Base-by-base conservation (phyloP, 2,888 invertebrate genomes). In the Sinohyriopsis cumingii region DNA sequence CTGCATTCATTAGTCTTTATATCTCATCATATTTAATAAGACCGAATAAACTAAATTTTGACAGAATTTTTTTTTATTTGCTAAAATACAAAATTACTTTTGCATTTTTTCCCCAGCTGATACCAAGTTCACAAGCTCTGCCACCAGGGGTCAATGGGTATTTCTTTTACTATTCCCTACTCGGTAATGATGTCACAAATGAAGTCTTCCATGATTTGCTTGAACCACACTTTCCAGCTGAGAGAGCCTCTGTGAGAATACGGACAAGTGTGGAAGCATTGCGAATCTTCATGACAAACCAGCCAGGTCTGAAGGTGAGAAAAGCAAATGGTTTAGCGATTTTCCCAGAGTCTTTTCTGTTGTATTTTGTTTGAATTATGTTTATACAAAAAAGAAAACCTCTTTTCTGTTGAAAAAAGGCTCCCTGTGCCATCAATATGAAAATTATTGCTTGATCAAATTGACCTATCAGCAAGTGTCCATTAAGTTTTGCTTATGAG, bases 151-250 rank as follows among this genome's bases (percentile, higher is more conserved):
- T 83, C 54, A 78, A 77, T 72, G 90, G 89, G 1, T 91, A 88
- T 73, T 90, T 88, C 81, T 91, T 91, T 79, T 90, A 89, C 80
- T 91, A 90, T 74, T 88, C 90, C 9, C 78, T 91, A 33, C 83
- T 91, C 69, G 91, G 90, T 19, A 90, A 90, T 80, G 89, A 90
- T 81, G 88, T 91, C 20, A 89, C 87, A 57, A 90, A 89, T 68
- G 90, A 91, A 68, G 79, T 80, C 7, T 91, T 91, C 79, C 73
- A 83, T 53, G 89, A 91, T 77, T 82, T 91, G n/a, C 81, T 89
- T 66, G 85, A 84, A 62, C 89, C 90, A 1, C 83, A 84, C 64
- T 91, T 91, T 76, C 86, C 89, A 4, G 88, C 90, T 7, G 91
- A 91, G 80, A 81, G 90, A 64, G 89, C 90, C 0, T 89, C 90